A percentile compares a stretch with the other conserved stretches of the same genome.
phyloP scores from a whole-genome alignment of 1,140 invertebrate species.

The Drosophila neocordata region DNA sequence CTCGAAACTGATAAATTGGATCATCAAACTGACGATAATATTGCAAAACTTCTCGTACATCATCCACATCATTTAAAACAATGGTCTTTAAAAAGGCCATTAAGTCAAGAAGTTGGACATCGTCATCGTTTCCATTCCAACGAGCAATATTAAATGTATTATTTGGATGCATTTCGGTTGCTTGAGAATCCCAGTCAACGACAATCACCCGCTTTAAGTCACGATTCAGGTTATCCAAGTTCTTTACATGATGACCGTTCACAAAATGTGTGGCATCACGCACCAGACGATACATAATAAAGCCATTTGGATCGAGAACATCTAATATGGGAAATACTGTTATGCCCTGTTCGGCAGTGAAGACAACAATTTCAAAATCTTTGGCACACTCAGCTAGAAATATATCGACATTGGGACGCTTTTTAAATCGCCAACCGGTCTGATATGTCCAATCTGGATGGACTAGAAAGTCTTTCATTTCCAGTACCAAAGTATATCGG shows the following conservation, averaged over 20 bases:
- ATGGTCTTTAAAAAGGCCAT: constrained; percentile 96
- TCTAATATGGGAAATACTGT: constrained; percentile 97
- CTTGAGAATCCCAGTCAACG: constrained; percentile 96
- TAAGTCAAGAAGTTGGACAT: constrained; percentile 94
- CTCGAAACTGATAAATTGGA: constrained; percentile 94
- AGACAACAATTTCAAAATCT: constrained; percentile 98
- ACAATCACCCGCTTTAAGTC: constrained; percentile 98
- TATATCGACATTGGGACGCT: constrained; percentile 97
- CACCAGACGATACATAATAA: constrained; percentile 95
- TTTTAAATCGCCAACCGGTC: constrained; percentile 94
- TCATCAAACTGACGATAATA: constrained; percentile 98
- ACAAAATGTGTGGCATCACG: constrained; percentile 98
- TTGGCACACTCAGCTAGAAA: constrained; percentile 97
- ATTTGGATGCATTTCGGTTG: constrained; percentile 93
- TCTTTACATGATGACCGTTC: constrained; percentile 98
- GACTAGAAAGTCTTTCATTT: constrained; percentile 97
- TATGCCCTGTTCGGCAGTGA: constrained; percentile 95
- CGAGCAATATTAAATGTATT: constrained; percentile 94
- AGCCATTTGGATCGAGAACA: constrained; percentile 93
- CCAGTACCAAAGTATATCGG: constrained; percentile 98
- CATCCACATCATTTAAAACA: constrained; percentile 92
- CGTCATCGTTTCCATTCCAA: constrained; percentile 97
- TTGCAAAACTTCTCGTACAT: constrained; percentile 95
- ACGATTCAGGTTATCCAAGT: constrained; percentile 96
- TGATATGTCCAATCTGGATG: constrained; percentile 99